Evolutionary conservation across 92 coral and sea anemone genomes (phyloP).

Genomic region (Blastomussa wellsi): DNA sequence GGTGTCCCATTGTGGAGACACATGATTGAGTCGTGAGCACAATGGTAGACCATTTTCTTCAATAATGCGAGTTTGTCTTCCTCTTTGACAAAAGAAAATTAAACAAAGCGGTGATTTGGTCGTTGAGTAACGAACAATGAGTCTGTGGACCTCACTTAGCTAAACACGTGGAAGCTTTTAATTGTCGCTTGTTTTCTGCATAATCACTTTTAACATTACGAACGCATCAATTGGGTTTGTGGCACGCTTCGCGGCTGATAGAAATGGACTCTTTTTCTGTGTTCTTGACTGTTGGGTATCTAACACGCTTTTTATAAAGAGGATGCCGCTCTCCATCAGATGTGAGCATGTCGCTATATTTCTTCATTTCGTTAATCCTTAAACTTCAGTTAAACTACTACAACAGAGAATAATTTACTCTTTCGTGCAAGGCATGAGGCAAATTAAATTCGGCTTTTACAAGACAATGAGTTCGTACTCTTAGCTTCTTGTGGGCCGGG

Average conservation of each 20-base stretch:
- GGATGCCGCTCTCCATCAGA: neutral
- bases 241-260: constrained; percentile 36
- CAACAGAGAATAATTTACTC: constrained; percentile 19
- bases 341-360: neutral
- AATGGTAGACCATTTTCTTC: constrained; percentile 44
- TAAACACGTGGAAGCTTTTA: constrained; percentile 68
- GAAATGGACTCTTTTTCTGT: constrained; percentile 6
- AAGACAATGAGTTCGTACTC: constrained; percentile 29
- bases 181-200: constrained; percentile 49
- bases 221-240: constrained; percentile 23
- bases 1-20: constrained; percentile 29
- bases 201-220: constrained; percentile 37
- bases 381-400: constrained; percentile 14
- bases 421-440: constrained; percentile 21
- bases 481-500: constrained; percentile 29
- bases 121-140: constrained; percentile 67
- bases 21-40: constrained; percentile 26
- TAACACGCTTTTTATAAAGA: neutral
- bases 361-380: constrained; percentile 7
- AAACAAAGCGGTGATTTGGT: constrained; percentile 63
- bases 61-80: constrained; percentile 41
- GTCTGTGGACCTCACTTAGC: constrained; percentile 29
- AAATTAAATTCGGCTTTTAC: constrained; percentile 34
- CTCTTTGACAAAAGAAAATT: constrained; percentile 61
- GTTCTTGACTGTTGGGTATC: constrained; percentile 5